Percentiles rank a stretch among this genome's conserved stretches.
Conservation (phyloP, 2,888 invertebrate genomes). For the Muschampia staudingeri region DNA sequence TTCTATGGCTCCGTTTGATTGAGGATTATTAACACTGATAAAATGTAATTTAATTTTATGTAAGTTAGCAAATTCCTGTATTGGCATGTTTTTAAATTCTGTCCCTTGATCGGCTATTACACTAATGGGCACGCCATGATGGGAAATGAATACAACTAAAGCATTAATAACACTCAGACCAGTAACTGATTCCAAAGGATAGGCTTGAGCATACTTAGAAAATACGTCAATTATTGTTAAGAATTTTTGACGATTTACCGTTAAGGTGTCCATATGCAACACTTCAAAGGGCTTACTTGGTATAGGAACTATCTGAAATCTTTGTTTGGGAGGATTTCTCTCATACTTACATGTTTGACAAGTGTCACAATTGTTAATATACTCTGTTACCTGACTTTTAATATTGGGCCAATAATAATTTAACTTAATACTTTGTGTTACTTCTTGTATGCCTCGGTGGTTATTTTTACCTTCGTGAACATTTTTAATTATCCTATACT, state of each 20-base stretch:
- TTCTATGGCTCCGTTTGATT: constrained; percentile 53
- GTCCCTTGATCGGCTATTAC: constrained; percentile 28
- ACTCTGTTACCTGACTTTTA: constrained; percentile 1
- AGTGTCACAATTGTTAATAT: constrained; percentile 29
- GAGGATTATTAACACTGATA: constrained; percentile 27
- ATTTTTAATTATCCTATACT: constrained; percentile 6
- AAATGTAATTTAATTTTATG: constrained; percentile 28
- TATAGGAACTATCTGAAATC: constrained; percentile 13
- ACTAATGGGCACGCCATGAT: constrained; percentile 33
- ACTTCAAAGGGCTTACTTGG: constrained; percentile 35
- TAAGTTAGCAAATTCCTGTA: constrained; percentile 28
- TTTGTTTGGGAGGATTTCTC: constrained; percentile 16
- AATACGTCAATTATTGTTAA: constrained; percentile 32
- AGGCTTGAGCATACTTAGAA: constrained; percentile 26
- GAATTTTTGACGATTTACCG: constrained; percentile 20
- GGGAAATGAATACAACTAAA: constrained; percentile 21
- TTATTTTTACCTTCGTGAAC: constrained; percentile 19
- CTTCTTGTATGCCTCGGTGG: constrained; percentile 27
- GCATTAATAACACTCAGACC: constrained; percentile 27
- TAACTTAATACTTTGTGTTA: background rate
- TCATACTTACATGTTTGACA: constrained; percentile 22
- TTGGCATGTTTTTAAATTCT: constrained; percentile 26
- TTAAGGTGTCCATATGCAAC: constrained; percentile 26
- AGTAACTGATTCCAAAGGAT: constrained; percentile 17
- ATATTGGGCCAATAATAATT: constrained; percentile 35